Evolutionary conservation across 2,888 invertebrate species (phyloP).

Genomic region (Didymodactylos carnosus): DNA sequence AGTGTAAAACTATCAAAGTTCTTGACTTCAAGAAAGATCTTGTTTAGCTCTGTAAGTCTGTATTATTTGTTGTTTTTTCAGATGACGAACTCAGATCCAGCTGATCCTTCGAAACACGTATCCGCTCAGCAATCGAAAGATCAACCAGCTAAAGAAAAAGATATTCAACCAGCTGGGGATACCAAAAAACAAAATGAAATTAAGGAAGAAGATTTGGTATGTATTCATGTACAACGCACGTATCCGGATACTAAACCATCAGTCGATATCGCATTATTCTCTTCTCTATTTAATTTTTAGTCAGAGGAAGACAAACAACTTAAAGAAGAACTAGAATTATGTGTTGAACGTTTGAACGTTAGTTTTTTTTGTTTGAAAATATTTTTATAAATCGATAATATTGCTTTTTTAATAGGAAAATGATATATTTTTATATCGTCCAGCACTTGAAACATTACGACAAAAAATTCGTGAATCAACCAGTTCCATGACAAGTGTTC

Average conservation of each 20-base stretch:
- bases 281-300: conserved; percentile 33
- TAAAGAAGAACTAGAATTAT: conserved; percentile 70
- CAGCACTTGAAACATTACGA: conserved; percentile 67
- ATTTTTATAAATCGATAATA: background rate
- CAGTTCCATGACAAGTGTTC: conserved; percentile 97
- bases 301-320: conserved; percentile 80
- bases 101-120: no score
- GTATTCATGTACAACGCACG: background rate
- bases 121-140: no score
- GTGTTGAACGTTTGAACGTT: conserved; percentile 62
- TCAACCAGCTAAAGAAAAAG: no score
- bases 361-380: background rate
- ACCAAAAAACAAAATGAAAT: background rate
- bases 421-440: conserved; percentile 53
- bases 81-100: no score
- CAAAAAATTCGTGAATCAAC: conserved; percentile 80
- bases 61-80: no score
- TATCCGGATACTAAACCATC: no score
- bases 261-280: no score
- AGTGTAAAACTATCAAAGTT: no score
- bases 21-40: no score
- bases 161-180: no score
- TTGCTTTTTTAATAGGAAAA: conserved; percentile 42
- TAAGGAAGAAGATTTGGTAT: background rate
- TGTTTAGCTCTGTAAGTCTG: no score